A percentile compares a stretch with the other conserved stretches of the same genome.
These are phyloP conservation scores for Carapus acus DNA, from an alignment of 2,797 vertebrate genomes.

Conservation along the genomic window DNA sequence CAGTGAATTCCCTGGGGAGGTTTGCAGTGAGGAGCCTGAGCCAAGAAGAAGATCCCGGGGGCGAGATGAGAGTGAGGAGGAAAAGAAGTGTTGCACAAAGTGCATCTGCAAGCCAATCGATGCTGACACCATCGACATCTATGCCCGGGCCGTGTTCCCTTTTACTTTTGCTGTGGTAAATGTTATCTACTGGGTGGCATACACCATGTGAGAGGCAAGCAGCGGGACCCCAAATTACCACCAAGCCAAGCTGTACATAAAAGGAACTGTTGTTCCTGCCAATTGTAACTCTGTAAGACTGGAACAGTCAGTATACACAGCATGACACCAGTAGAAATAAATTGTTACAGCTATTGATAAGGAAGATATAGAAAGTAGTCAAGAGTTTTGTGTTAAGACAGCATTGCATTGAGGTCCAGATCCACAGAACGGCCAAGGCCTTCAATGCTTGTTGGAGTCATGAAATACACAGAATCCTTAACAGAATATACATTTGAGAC, in stretches of 20 bases:
- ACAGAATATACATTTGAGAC: background rate
- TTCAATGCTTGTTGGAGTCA: constrained; percentile 23
- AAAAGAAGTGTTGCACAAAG: constrained; percentile 80
- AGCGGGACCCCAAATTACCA: constrained; percentile 18
- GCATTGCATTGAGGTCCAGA: constrained; percentile 18
- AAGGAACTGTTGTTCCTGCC: constrained; percentile 49
- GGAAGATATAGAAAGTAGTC: constrained; percentile 40
- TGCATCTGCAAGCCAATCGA: constrained; percentile 91
- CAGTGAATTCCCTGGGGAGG: constrained; percentile 71
- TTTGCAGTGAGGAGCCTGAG: constrained; percentile 73
- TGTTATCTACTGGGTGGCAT: constrained; percentile 96
- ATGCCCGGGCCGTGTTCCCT: constrained; percentile 91
- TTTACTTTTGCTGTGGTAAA: constrained; percentile 95
- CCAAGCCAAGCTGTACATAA: constrained; percentile 54
- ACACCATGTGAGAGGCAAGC: constrained; percentile 80
- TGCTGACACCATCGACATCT: constrained; percentile 95
- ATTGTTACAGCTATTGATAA: constrained; percentile 29
- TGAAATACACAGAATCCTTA: background rate
- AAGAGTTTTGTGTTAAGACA: constrained; percentile 33
- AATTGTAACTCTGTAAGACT: constrained; percentile 37
- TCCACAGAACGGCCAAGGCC: constrained; percentile 16
- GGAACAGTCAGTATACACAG: constrained; percentile 39
- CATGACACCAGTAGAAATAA: constrained; percentile 32
- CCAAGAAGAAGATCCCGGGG: constrained; percentile 63
- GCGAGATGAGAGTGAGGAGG: constrained; percentile 56